Evolutionary conservation across 2,797 vertebrate species (phyloP), one percentile per base, ranked within the genome.

Genomic region (Thalassophryne amazonica): DNA sequence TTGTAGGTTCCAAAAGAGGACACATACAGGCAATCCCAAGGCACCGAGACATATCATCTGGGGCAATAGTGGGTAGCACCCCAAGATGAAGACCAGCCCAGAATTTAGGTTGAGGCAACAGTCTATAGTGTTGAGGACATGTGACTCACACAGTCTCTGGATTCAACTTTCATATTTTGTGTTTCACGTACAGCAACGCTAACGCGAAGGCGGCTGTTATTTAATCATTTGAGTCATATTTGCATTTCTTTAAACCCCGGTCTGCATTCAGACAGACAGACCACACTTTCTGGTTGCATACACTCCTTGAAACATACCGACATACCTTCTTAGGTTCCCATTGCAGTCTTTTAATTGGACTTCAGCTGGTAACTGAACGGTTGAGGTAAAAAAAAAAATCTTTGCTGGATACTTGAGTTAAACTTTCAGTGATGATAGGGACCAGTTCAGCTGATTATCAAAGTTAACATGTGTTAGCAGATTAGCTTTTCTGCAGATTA

Each of bases 201-300:
- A 2, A 27, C 43, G 51, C 43, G 34, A 42, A 22, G 9, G 15
- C 60, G 63, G 50, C 42, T 63, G 53, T 43, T 18, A 36, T 31
- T 30, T 23, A 11, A 25, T 24, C 48, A 20, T 14, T 39, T 29
- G 14, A 11, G 15, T 12, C 43, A 24, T 50, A 43, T 69, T 43
- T 60, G 48, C 23, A 39, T 66, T 71, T 63, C 54, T 72, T 70
- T 52, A 69, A 64, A 49, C 13, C 41, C 34, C 5, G 38, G 42
- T 30, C 42, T 16, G 30, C n/a, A n/a, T n/a, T n/a, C 47, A 59
- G 18, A 67, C 7, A 7, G 43, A 40, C 62, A 82, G 56, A 74
- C 69, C 45, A 79, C 57, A 50, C 42, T 69, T 76, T 48, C 56
- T 43, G 22, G 31, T 35, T 53, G n/a, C 34, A 50, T 54, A 41